These are phyloP conservation scores for Cranoglanis bouderius DNA, from an alignment of 2,113 vertebrate genomes.

Conservation along the genomic window DNA sequence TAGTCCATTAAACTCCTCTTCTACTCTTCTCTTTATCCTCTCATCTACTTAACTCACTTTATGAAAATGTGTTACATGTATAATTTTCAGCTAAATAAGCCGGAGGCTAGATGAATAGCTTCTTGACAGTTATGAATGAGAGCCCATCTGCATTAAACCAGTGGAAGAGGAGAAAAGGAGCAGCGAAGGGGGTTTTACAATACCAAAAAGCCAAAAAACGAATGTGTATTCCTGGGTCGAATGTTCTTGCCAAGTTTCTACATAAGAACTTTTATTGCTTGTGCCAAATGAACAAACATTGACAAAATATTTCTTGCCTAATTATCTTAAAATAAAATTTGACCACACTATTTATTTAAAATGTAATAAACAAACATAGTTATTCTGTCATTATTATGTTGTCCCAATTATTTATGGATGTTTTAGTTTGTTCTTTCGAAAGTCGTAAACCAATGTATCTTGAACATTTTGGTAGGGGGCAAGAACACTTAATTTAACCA, in stretches of 20 bases:
- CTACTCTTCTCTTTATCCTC: not conserved
- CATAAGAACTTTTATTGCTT: not conserved
- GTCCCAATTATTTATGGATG: no score
- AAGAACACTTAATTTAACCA: not conserved
- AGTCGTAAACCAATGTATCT: not conserved
- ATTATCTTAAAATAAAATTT: not conserved
- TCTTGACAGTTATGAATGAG: slow-evolving; percentile 87
- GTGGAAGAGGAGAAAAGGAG: slow-evolving; percentile 63
- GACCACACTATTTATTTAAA: not conserved
- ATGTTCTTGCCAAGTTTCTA: not conserved
- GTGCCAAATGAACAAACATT: not conserved
- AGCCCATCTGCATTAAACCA: slow-evolving; percentile 75
- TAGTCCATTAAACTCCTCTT: slow-evolving; percentile 19
- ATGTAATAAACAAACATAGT: not conserved
- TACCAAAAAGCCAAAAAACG: not conserved
- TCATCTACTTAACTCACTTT: slow-evolving; percentile 8
- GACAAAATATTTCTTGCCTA: not conserved
- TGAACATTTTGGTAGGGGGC: not conserved
- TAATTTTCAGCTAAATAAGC: slow-evolving; percentile 77
- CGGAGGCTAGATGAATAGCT: slow-evolving; percentile 72
- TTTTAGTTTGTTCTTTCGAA: not conserved
- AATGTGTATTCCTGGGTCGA: not conserved
- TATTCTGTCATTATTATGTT: not conserved
- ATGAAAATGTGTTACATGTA: slow-evolving; percentile 66
- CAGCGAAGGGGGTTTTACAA: not conserved